Evolutionary conservation across 2,113 vertebrate species (phyloP).

Genomic region (Ceyx melanurus): DNA sequence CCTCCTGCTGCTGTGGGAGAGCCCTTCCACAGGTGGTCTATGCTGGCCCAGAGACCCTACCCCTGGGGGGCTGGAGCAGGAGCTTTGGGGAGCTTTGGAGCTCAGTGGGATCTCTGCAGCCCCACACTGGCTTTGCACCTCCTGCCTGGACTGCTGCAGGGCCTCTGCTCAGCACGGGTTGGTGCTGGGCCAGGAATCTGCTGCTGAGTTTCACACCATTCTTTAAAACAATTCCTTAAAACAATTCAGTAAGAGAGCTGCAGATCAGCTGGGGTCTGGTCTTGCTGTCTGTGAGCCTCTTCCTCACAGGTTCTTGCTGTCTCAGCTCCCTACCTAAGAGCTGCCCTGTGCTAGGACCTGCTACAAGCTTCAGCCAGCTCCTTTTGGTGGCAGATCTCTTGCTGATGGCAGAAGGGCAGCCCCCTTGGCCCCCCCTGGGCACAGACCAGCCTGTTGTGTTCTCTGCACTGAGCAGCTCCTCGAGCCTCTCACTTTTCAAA

Average conservation of each 20-base stretch:
- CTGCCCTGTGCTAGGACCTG: not conserved
- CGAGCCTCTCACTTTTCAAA: not conserved
- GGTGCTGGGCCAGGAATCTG: constrained; percentile 41
- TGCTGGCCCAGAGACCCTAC: not conserved
- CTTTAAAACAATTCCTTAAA: constrained; percentile 31
- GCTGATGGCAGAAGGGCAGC: not conserved
- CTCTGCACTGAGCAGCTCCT: not conserved
- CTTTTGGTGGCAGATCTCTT: not conserved
- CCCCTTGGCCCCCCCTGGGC: not conserved
- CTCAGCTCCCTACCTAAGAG: not conserved
- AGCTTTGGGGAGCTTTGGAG: not conserved
- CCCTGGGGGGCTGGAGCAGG: not conserved
- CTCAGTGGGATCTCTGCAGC: not conserved
- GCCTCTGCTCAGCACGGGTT: constrained; percentile 24
- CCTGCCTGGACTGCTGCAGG: constrained; percentile 1
- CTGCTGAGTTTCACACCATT: constrained; percentile 5
- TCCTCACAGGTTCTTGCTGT: not conserved
- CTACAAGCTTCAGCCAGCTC: not conserved
- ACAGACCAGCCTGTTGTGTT: not conserved
- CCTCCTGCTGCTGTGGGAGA: not conserved
- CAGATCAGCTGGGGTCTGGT: not conserved
- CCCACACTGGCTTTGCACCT: not conserved
- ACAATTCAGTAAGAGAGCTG: not conserved
- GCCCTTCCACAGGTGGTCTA: not conserved
- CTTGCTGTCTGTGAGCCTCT: not conserved